Percentiles rank a stretch among this genome's conserved stretches.
phyloP scores from a whole-genome alignment of 2,113 vertebrate genomes.

The Cepphus grylle region DNA sequence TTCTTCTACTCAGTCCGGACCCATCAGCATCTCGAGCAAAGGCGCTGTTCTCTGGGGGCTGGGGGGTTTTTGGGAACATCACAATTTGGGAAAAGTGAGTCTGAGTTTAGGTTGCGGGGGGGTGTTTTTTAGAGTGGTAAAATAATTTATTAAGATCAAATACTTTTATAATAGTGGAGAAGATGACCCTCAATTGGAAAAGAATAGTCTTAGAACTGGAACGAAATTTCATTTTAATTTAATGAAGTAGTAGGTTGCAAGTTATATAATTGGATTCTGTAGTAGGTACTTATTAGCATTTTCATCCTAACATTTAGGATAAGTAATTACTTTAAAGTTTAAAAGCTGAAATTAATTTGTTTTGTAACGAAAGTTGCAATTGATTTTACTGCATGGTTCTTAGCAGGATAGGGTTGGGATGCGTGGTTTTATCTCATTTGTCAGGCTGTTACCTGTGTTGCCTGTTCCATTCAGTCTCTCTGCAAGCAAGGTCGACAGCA shows the following conservation, averaged over 20 bases:
- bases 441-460: not conserved
- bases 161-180: not conserved
- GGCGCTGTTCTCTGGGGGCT: constrained; percentile 27
- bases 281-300: not conserved
- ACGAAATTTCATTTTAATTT: not conserved
- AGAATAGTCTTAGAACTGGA: not conserved
- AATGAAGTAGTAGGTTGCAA: not conserved
- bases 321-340: not conserved
- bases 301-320: not conserved
- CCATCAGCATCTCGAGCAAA: constrained; percentile 13
- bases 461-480: not conserved
- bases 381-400: not conserved
- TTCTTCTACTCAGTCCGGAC: not conserved
- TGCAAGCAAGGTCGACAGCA: not conserved
- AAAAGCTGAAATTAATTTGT: not conserved
- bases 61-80: not conserved
- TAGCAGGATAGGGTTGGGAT: not conserved
- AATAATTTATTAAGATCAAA: not conserved
- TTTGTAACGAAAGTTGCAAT: not conserved
- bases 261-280: not conserved
- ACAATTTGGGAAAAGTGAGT: constrained; percentile 41
- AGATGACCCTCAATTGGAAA: constrained; percentile 13
- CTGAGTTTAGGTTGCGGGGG: not conserved
- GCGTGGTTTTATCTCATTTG: not conserved
- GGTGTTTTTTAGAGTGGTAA: not conserved